phyloP scores from a whole-genome alignment of 2,113 vertebrate species.

The Alaudala cheleensis region DNA sequence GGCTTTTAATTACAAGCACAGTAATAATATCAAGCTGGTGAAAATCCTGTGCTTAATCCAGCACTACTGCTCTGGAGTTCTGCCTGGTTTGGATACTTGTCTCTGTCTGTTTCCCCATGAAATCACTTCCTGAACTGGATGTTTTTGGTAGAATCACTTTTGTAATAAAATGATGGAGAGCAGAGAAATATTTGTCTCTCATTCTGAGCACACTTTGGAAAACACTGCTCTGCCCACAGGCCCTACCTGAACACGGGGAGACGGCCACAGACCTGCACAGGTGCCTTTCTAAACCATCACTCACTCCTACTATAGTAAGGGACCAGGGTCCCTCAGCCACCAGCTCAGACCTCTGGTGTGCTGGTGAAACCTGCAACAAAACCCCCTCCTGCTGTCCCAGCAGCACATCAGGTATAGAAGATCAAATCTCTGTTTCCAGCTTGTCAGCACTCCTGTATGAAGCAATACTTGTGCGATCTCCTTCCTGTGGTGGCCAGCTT shows the following conservation, averaged over 20 bases:
- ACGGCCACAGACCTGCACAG: not conserved
- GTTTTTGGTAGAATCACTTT: not conserved
- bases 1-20: not conserved
- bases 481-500: not conserved
- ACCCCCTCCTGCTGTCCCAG: not conserved
- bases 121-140: not conserved
- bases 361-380: not conserved
- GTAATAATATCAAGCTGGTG: not conserved
- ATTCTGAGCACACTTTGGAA: not conserved
- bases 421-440: not conserved
- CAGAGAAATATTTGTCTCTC: not conserved
- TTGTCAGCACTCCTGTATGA: not conserved
- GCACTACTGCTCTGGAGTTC: not conserved
- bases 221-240: not conserved
- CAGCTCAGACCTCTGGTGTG: not conserved
- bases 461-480: not conserved
- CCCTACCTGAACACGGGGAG: accelerated
- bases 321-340: not conserved
- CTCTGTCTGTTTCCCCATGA: not conserved
- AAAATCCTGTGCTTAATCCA: not conserved
- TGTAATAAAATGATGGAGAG: not conserved
- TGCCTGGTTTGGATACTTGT: not conserved
- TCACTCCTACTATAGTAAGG: not conserved
- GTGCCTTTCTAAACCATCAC: not conserved
- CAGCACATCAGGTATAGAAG: not conserved